These are phyloP conservation scores for Lepidocolaptes lacrymiger DNA, from an alignment of 2,797 vertebrate genomes.

Conservation along the genomic window DNA sequence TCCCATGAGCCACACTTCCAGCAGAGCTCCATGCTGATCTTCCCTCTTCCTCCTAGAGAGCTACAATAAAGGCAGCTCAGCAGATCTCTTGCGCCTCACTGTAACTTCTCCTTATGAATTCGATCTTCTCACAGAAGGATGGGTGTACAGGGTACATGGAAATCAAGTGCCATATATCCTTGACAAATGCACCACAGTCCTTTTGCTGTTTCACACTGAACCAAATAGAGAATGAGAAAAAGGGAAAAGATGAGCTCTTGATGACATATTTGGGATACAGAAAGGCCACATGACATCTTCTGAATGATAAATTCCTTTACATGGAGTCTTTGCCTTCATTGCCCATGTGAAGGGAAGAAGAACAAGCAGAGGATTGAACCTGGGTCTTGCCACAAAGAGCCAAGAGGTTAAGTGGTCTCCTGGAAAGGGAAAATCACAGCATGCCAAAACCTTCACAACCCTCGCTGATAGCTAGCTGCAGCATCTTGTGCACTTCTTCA, in stretches of 20 bases:
- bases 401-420: neutral
- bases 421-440: slow-evolving; percentile 83
- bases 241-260: slow-evolving; percentile 40
- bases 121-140: slow-evolving; percentile 26
- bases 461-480: slow-evolving; percentile 98
- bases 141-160: neutral
- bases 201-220: slow-evolving; percentile 42
- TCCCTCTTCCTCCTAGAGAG: slow-evolving; percentile 26
- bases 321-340: slow-evolving; percentile 25
- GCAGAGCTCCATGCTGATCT: neutral
- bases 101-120: slow-evolving; percentile 1
- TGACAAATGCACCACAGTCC: neutral
- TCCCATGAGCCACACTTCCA: slow-evolving; percentile 35
- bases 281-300: slow-evolving; percentile 67
- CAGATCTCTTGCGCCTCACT: slow-evolving; percentile 20
- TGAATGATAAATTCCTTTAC: slow-evolving; percentile 45
- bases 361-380: slow-evolving; percentile 30
- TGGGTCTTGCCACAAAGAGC: slow-evolving; percentile 24
- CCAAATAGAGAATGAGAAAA: neutral
- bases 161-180: slow-evolving; percentile 6
- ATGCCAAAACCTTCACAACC: slow-evolving; percentile 98
- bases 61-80: neutral
- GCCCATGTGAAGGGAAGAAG: slow-evolving; percentile 2
- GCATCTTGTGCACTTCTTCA: slow-evolving; percentile 97
- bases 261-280: slow-evolving; percentile 48